These are phyloP conservation scores for Aricia agestis DNA, from an alignment of 1,140 invertebrate genomes.

Conservation along the genomic window DNA sequence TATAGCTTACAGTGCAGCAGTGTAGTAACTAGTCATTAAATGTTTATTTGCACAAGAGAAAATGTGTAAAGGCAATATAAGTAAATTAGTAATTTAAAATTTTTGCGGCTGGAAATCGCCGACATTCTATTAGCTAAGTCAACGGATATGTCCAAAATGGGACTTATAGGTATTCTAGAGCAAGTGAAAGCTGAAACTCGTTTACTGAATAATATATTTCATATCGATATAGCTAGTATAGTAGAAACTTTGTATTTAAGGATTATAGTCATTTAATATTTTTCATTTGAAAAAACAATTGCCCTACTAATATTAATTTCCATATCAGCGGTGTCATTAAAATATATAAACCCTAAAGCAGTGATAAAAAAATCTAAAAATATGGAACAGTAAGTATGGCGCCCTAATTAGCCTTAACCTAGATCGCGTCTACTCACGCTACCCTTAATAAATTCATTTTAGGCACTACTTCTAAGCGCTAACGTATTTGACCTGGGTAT, in stretches of 20 bases:
- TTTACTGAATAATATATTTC: neutral
- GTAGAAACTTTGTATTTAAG: too few relatives aligned
- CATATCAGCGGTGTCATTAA: neutral
- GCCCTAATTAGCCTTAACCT: conserved; percentile 5
- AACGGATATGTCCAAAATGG: neutral
- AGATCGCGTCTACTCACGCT: neutral
- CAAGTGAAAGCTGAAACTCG: neutral
- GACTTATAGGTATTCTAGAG: neutral
- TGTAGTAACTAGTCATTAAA: too few relatives aligned
- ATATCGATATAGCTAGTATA: neutral
- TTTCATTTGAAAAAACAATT: too few relatives aligned
- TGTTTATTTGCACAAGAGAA: neutral
- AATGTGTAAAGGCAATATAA: neutral
- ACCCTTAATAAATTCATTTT: neutral
- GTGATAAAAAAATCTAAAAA: neutral
- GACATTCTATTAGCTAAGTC: neutral
- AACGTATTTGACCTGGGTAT: neutral
- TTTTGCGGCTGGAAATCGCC: neutral
- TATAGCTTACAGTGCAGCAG: too few relatives aligned
- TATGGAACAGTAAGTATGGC: neutral
- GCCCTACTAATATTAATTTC: too few relatives aligned
- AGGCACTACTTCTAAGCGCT: neutral
- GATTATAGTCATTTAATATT: too few relatives aligned
- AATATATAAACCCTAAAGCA: neutral
- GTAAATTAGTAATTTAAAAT: neutral